Percentiles rank a stretch among this genome's conserved stretches.
Evolutionary conservation across 2,113 vertebrate genomes (phyloP).

Genomic region (Apus apus): DNA sequence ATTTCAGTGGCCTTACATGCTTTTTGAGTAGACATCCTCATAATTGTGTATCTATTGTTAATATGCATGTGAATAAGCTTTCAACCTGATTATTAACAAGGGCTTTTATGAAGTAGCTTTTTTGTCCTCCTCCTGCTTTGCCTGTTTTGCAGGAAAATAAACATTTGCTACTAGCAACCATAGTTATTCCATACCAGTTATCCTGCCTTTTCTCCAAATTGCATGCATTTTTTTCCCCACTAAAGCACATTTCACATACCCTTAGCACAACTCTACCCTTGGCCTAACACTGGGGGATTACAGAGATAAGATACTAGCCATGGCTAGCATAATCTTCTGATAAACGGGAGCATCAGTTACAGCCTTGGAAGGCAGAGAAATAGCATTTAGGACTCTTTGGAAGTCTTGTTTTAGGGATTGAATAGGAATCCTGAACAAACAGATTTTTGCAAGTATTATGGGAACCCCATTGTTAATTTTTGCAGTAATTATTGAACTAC

Average conservation of each 20-base stretch:
- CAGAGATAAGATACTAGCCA: conserved; percentile 18
- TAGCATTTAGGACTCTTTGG: neutral
- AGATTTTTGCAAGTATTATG: neutral
- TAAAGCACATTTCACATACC: neutral
- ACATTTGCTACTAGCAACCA: neutral
- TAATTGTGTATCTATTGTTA: neutral
- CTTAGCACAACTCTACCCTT: neutral
- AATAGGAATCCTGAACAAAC: neutral
- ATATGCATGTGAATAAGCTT: neutral
- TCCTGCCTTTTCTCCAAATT: neutral
- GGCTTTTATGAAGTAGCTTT: neutral
- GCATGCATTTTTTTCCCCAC: neutral
- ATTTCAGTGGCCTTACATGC: neutral
- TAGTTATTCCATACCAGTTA: neutral
- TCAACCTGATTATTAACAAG: neutral
- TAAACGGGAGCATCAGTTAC: neutral
- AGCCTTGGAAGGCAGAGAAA: neutral
- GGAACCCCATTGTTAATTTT: neutral
- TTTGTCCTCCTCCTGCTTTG: neutral
- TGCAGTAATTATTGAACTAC: neutral
- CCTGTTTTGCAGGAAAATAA: neutral
- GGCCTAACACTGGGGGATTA: conserved; percentile 1
- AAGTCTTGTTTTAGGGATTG: neutral
- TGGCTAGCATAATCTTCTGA: neutral
- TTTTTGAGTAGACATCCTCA: neutral